phyloP scores from a whole-genome alignment of 2,113 vertebrate species.

The Sciurus niger region DNA sequence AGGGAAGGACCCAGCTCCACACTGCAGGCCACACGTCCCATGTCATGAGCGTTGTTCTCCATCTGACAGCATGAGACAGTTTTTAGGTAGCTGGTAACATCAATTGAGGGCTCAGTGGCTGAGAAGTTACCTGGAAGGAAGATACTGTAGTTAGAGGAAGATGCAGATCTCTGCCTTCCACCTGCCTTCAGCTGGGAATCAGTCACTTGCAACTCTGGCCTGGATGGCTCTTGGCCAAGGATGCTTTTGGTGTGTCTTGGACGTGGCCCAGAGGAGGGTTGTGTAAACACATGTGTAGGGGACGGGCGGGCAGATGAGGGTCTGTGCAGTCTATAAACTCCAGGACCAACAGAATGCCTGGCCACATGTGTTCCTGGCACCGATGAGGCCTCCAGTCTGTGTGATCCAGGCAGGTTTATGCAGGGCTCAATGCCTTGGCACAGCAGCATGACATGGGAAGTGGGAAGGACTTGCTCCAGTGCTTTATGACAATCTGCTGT shows the following conservation, averaged over 20 bases:
- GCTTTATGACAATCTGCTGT: conserved; percentile 73
- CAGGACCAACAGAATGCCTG: conserved; percentile 10
- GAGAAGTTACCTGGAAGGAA: not conserved
- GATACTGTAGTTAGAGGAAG: not conserved
- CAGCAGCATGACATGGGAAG: not conserved
- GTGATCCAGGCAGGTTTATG: not conserved
- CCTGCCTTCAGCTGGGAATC: conserved; percentile 46
- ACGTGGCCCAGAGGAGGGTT: not conserved
- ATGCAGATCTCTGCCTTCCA: not conserved
- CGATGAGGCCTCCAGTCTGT: not conserved
- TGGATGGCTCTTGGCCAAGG: not conserved
- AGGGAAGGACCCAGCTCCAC: not conserved
- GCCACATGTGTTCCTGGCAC: conserved; percentile 61
- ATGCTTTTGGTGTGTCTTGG: conserved; percentile 32
- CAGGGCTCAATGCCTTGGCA: not conserved
- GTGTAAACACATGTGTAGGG: not conserved
- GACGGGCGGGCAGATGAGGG: not conserved
- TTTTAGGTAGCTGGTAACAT: conserved; percentile 17
- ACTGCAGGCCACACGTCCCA: not conserved
- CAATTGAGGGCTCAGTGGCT: not conserved
- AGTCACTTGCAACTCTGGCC: not conserved
- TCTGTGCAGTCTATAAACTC: not conserved
- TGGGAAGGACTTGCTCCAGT: conserved; percentile 37
- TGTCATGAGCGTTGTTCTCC: not conserved
- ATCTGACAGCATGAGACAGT: not conserved